Conservation (phyloP, 2,113 vertebrate species). For the Pluvianellus socialis region DNA sequence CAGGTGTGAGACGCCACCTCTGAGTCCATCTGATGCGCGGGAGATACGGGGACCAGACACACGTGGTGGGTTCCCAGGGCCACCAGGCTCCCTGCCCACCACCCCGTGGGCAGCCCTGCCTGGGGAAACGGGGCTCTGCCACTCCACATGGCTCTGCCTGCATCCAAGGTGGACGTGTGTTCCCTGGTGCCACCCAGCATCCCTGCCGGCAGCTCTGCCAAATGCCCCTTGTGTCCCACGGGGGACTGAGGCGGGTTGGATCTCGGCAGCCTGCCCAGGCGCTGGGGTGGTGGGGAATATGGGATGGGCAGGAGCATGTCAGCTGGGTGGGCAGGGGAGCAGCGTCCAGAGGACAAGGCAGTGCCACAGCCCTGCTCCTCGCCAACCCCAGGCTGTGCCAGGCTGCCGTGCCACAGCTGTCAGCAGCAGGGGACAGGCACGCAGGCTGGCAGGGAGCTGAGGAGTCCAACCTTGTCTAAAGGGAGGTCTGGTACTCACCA, state of each 20-base stretch:
- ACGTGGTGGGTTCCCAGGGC: neutral
- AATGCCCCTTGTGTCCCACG: too few relatives aligned
- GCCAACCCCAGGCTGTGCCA: accelerated
- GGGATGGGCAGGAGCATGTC: neutral
- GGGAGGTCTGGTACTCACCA: neutral
- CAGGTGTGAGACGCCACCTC: neutral
- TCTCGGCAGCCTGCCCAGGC: neutral
- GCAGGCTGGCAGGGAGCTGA: accelerated
- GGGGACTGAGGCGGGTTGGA: accelerated
- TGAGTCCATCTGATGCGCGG: accelerated
- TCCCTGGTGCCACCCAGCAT: neutral
- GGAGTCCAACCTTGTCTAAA: neutral
- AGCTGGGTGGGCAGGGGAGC: neutral
- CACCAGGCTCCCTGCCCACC: neutral
- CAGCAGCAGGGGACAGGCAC: neutral
- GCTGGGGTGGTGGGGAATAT: neutral
- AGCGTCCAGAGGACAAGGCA: neutral
- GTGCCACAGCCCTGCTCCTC: neutral
- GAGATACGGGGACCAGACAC: neutral
- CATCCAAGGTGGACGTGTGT: accelerated
- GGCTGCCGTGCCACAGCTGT: accelerated
- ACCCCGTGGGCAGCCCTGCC: neutral
- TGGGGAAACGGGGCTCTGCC: neutral
- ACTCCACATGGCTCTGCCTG: neutral
- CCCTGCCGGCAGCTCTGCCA: neutral